Evolutionary conservation across 2,888 invertebrate genomes (phyloP).

Genomic region (Drosophila ochracea): DNA sequence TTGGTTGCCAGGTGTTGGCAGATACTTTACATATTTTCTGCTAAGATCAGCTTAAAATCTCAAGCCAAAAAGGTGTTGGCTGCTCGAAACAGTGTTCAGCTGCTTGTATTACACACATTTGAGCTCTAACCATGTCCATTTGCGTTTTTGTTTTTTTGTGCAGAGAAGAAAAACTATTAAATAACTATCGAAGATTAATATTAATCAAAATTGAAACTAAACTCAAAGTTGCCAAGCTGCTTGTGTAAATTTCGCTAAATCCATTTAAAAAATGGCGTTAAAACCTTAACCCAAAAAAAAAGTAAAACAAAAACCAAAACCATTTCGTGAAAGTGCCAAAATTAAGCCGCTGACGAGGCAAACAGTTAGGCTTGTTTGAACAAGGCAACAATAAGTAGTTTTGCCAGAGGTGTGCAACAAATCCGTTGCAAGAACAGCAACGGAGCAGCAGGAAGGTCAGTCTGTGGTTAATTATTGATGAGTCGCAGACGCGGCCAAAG

Average conservation of each 20-base stretch:
- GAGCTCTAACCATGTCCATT: background rate
- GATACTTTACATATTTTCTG: slow-evolving; percentile 59
- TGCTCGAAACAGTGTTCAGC: slow-evolving; percentile 19
- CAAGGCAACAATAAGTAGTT: slow-evolving; percentile 14
- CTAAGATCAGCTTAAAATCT: slow-evolving; percentile 34
- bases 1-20: slow-evolving; percentile 68
- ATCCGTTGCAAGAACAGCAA: slow-evolving; percentile 34
- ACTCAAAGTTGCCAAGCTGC: background rate
- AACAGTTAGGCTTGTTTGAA: slow-evolving; percentile 53
- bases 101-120: slow-evolving; percentile 34
- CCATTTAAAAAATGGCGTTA: slow-evolving; percentile 13
- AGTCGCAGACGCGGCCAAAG: slow-evolving; percentile 14
- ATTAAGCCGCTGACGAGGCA: slow-evolving; percentile 40
- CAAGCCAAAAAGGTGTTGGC: slow-evolving; percentile 20
- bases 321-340: slow-evolving; percentile 32
- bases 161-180: background rate
- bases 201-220: background rate
- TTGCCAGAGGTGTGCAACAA: slow-evolving; percentile 29
- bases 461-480: slow-evolving; percentile 72
- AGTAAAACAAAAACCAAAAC: background rate
- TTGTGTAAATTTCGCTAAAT: background rate
- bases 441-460: slow-evolving; percentile 60
- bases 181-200: background rate
- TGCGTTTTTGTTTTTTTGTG: background rate
- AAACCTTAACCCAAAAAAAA: slow-evolving; percentile 13